Percentiles rank a stretch among this genome's conserved stretches.
phyloP scores from a whole-genome alignment of 2,888 invertebrate species.

The Thera obeliscata region DNA sequence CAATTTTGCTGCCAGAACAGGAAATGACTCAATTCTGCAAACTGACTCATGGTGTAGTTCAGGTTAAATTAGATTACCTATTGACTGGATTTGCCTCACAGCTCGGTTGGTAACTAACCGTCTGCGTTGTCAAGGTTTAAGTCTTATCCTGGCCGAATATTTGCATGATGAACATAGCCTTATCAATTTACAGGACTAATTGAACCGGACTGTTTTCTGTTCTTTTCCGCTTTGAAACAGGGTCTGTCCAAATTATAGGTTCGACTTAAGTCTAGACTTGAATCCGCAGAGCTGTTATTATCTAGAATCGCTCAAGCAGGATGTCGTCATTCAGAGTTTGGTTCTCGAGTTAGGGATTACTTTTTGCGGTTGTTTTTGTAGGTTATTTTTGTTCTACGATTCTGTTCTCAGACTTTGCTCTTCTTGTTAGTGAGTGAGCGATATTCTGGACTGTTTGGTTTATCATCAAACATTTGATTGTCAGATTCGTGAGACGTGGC shows the following conservation, averaged over 20 bases:
- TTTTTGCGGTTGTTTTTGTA: constrained; percentile 28
- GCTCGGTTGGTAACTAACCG: not conserved
- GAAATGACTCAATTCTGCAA: constrained; percentile 56
- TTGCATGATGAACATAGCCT: no score
- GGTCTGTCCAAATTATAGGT: constrained; percentile 30
- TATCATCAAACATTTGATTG: constrained; percentile 10
- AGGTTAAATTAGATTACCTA: constrained; percentile 58
- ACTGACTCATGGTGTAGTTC: constrained; percentile 53
- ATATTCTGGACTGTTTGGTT: constrained; percentile 13
- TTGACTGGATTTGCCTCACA: constrained; percentile 36
- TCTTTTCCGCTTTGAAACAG: constrained; percentile 26
- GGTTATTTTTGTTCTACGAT: constrained; percentile 5
- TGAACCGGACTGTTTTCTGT: no score
- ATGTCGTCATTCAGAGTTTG: constrained; percentile 63
- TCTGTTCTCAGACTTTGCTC: constrained; percentile 11
- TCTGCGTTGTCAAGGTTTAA: not conserved
- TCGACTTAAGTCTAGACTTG: constrained; percentile 34
- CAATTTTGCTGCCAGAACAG: constrained; percentile 48
- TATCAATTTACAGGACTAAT: no score
- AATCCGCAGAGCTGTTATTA: constrained; percentile 59
- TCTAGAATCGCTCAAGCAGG: constrained; percentile 68
- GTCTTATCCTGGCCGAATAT: not conserved
- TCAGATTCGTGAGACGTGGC: constrained; percentile 5
- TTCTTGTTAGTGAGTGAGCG: constrained; percentile 21
- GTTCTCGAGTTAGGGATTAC: constrained; percentile 31